Evolutionary conservation across 2,113 vertebrate species (phyloP).

Genomic region (Nestor notabilis): DNA sequence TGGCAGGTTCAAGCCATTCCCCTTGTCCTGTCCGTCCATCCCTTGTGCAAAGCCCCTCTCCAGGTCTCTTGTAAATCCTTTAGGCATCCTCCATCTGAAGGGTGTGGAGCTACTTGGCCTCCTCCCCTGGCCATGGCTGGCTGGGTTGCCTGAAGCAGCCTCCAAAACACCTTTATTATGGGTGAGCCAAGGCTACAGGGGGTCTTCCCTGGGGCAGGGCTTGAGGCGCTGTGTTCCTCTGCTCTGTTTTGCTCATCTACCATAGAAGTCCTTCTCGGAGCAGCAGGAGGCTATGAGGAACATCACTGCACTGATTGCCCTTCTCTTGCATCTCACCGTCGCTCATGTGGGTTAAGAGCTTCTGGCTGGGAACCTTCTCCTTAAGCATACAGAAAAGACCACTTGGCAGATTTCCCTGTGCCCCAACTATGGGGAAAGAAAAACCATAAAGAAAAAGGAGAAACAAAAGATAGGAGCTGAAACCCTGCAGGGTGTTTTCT

Average conservation of each 20-base stretch:
- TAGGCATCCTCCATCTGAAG: not conserved
- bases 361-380: not conserved
- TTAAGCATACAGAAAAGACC: not conserved
- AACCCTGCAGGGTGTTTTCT: not conserved
- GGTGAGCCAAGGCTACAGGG: not conserved
- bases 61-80: not conserved
- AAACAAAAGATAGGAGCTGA: not conserved
- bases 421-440: not conserved
- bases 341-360: not conserved
- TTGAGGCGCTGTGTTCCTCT: not conserved
- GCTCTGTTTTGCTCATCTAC: not conserved
- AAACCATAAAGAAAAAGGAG: not conserved
- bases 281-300: not conserved
- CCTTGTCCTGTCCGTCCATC: too few relatives aligned
- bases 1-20: too few relatives aligned
- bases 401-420: not conserved
- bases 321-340: not conserved
- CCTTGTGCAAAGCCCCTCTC: too few relatives aligned
- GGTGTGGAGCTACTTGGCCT: not conserved
- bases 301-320: accelerated
- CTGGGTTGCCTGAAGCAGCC: accelerated
- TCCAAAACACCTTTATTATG: accelerated
- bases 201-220: not conserved
- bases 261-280: not conserved
- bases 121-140: not conserved